Evolutionary conservation across 2,888 invertebrate species (phyloP), one percentile per base, ranked within the genome.

Genomic region (Gibbula magus): DNA sequence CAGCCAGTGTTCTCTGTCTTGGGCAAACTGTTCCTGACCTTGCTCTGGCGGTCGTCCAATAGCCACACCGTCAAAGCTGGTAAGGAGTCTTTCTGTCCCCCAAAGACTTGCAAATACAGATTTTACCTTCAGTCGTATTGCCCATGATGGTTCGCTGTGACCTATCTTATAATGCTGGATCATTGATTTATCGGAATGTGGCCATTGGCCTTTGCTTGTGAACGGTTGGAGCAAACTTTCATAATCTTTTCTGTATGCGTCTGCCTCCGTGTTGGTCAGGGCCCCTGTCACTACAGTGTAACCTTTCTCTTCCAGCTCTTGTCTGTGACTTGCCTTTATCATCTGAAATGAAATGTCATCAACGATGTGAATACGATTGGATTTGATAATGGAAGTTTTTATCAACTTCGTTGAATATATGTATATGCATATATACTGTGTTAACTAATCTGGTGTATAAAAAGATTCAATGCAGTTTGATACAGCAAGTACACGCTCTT

Each of bases 121-220:
- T 76, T 88, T 89, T 4, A 88, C 81, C 53, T 85, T 85, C 4
- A 90, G 79, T 32, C 91, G 81, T 8, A 85, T 87, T 39, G 80
- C 82, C 91, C 91, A 91, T 4, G 90, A 81, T 1, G 88, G 85
- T 7, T 86, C 85, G 79, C 86, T 82, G 79, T 90, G 88, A 7
- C 88, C 89, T 32, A 85, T 79, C 20, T 85, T 86, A 79, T 90
- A 90, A 18, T 85, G 81, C 78, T 89, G 88, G n/a, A 91, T 86
- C 10, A 90, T 79, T 7, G 89, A 89, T 7, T 86, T 51, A 0
- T 75, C 74, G 16, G 85, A 84, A 22, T 77, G 78, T 0, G 89
- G 88, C 86, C 87, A 86, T 1, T 80, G 76, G 4, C 81, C 84
- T 13, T 81, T 79, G 51, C 83, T 80, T 45, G 45, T 45, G 56